These are phyloP conservation scores for Thamnophis sirtalis DNA, from an alignment of 2,113 vertebrate species.

Conservation along the genomic window DNA sequence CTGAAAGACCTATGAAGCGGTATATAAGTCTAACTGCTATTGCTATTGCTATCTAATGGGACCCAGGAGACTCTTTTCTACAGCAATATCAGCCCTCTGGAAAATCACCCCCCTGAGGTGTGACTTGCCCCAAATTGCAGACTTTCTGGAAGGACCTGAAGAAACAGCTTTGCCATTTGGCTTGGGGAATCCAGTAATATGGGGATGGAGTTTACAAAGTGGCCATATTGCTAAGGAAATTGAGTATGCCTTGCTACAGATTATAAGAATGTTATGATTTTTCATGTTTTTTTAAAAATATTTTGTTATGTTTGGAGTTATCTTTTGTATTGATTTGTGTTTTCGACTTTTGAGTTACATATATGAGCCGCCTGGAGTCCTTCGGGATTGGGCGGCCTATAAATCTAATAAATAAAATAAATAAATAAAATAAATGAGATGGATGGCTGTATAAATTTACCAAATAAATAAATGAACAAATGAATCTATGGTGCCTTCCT, in stretches of 20 bases:
- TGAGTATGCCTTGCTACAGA: background rate
- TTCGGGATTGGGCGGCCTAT: too few relatives aligned
- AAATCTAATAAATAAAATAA: too few relatives aligned
- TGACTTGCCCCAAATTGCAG: background rate
- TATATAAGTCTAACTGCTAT: too few relatives aligned
- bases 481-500: background rate
- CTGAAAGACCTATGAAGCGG: too few relatives aligned
- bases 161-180: background rate
- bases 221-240: background rate
- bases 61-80: background rate
- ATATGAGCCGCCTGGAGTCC: too few relatives aligned
- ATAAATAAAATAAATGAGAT: too few relatives aligned
- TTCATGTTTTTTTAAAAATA: background rate
- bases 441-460: background rate
- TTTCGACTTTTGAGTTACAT: background rate
- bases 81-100: background rate
- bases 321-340: background rate
- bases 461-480: background rate
- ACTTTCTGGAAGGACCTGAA: background rate
- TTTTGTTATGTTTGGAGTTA: background rate
- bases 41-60: too few relatives aligned
- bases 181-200: background rate
- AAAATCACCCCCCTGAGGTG: background rate
- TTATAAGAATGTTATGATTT: background rate
- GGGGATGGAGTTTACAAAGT: background rate